Evolutionary conservation across 2,113 vertebrate genomes (phyloP).

Genomic region (Thalassoma bifasciatum): DNA sequence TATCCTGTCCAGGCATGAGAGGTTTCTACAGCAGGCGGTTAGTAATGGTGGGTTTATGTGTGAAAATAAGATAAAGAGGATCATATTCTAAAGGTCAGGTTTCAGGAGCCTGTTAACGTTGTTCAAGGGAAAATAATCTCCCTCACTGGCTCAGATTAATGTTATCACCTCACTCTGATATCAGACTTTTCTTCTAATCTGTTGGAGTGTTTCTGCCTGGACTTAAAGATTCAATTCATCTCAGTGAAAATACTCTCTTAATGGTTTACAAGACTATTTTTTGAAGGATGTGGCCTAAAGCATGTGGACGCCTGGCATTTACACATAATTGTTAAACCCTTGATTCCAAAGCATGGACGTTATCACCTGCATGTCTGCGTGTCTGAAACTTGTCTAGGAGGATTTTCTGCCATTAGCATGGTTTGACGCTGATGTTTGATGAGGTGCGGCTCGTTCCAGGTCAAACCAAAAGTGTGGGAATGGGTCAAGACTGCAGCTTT

Average conservation of each 20-base stretch:
- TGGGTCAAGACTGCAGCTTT: not conserved
- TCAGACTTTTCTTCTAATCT: not conserved
- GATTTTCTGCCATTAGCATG: not conserved
- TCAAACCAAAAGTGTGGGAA: not conserved
- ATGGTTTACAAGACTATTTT: not conserved
- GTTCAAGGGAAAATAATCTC: not conserved
- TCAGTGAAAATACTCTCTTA: not conserved
- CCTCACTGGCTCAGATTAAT: not conserved
- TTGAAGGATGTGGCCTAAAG: not conserved
- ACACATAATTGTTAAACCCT: not conserved
- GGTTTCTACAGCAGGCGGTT: slow-evolving; percentile 20
- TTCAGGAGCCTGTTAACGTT: not conserved
- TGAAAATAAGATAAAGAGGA: slow-evolving; percentile 30
- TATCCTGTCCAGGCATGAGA: slow-evolving; percentile 73
- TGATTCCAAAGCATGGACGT: too few species aligned
- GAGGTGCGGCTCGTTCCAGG: not conserved
- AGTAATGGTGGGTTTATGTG: slow-evolving; percentile 18
- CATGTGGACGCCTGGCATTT: too few species aligned
- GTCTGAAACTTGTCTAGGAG: not conserved
- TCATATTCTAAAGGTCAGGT: slow-evolving; percentile 30
- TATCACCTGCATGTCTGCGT: not conserved
- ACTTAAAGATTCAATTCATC: not conserved
- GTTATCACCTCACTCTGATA: not conserved
- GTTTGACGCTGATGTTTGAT: not conserved
- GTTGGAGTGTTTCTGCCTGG: not conserved